phyloP scores from a whole-genome alignment of 2,888 invertebrate species.

The Pterostichus madidus region DNA sequence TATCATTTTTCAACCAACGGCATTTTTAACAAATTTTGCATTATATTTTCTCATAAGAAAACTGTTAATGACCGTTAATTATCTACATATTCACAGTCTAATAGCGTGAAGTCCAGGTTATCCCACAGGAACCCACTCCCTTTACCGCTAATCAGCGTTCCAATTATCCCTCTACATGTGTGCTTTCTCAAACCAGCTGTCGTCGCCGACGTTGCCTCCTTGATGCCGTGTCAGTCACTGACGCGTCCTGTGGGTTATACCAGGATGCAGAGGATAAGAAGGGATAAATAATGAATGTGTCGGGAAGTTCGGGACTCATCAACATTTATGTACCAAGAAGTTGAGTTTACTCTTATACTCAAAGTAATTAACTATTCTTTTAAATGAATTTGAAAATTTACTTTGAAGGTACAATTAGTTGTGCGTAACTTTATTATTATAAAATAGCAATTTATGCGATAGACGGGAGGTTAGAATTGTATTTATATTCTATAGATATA shows the following conservation, averaged over 20 bases:
- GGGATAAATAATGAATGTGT: constrained; percentile 37
- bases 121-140: constrained; percentile 4
- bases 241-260: constrained; percentile 18
- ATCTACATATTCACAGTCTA: no score
- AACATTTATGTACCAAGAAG: constrained; percentile 37
- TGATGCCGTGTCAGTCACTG: constrained; percentile 15
- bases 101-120: background rate
- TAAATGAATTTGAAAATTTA: background rate
- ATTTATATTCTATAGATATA: no score
- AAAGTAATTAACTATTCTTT: constrained; percentile 16
- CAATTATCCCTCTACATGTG: constrained; percentile 15
- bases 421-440: no score
- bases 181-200: background rate
- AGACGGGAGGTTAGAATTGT: no score
- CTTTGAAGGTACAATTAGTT: background rate
- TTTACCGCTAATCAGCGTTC: constrained; percentile 13
- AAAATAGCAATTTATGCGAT: no score
- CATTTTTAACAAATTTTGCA: no score
- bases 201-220: constrained; percentile 3
- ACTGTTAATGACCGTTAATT: no score
- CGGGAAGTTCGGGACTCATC: constrained; percentile 3
- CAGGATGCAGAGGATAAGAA: constrained; percentile 1
- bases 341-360: constrained; percentile 24
- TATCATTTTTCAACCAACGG: no score
- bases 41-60: no score